A percentile compares a stretch with the other conserved stretches of the same genome.
Conservation (phyloP, 2,888 invertebrate genomes). For the Andrena praecox region DNA sequence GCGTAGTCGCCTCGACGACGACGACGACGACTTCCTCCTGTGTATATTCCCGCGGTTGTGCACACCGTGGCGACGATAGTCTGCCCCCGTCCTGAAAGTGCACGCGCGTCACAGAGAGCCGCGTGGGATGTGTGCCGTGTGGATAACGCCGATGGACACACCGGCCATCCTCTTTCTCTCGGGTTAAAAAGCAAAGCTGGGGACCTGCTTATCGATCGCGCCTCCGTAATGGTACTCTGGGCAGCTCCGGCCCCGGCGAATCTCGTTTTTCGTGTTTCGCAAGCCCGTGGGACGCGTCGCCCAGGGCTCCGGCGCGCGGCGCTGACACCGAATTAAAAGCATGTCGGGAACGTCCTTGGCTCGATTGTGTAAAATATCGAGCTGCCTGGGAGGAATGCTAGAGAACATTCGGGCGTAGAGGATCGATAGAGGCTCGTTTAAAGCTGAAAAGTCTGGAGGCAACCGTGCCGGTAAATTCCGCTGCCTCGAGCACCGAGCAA, state of each 20-base stretch:
- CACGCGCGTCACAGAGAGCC: slow-evolving; percentile 36
- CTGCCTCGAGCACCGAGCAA: slow-evolving; percentile 72
- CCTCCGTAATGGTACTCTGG: slow-evolving; percentile 35
- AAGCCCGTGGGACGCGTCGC: background rate
- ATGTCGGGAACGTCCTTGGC: slow-evolving; percentile 20
- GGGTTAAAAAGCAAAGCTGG: slow-evolving; percentile 51
- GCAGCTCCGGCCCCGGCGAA: slow-evolving; percentile 15
- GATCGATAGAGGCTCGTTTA: background rate
- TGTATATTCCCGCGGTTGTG: slow-evolving; percentile 49
- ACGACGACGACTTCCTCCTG: slow-evolving; percentile 53
- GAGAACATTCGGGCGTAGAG: background rate
- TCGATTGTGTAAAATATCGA: slow-evolving; percentile 17
- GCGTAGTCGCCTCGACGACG: background rate
- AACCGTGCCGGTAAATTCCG: slow-evolving; percentile 33
- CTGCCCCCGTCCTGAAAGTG: slow-evolving; percentile 13
- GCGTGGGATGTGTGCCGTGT: slow-evolving; percentile 55
- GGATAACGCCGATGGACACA: slow-evolving; percentile 61
- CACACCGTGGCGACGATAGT: slow-evolving; percentile 56
- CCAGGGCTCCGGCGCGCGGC: background rate
- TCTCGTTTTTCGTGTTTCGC: slow-evolving; percentile 37
- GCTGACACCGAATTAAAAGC: slow-evolving; percentile 13
- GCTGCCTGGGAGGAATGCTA: background rate
- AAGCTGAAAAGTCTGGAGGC: slow-evolving; percentile 14
- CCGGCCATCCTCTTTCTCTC: slow-evolving; percentile 5
- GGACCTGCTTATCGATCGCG: slow-evolving; percentile 56